Evolutionary conservation across 2,797 vertebrate species (phyloP).

Genomic region (Pseudomugil tenellus): DNA sequence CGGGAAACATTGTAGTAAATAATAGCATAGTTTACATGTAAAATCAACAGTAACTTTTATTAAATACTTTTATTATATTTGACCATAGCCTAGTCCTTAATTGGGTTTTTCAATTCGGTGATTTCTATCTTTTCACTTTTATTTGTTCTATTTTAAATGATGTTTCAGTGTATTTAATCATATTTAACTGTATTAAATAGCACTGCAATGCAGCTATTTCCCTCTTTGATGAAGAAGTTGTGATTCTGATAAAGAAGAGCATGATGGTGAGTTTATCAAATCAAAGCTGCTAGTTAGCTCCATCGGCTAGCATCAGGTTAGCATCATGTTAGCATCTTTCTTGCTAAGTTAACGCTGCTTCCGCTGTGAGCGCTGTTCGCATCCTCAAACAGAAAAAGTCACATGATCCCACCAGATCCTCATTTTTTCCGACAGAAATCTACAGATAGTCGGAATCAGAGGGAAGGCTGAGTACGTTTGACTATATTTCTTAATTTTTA

Average conservation of each 20-base stretch:
- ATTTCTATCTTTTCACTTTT: too few relatives aligned
- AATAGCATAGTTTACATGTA: too few relatives aligned
- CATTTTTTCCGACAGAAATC: conserved; percentile 17
- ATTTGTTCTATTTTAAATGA: too few relatives aligned
- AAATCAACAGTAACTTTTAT: too few relatives aligned
- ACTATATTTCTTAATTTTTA: not conserved
- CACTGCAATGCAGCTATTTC: not conserved
- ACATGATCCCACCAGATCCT: conserved; percentile 46
- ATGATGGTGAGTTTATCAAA: too few relatives aligned
- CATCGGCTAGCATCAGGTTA: not conserved
- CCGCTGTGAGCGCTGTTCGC: conserved; percentile 7
- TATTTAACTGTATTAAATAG: not conserved
- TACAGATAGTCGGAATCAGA: not conserved
- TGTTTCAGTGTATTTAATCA: not conserved
- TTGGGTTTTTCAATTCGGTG: too few relatives aligned
- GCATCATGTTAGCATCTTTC: too few relatives aligned
- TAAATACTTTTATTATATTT: too few relatives aligned
- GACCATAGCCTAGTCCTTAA: too few relatives aligned
- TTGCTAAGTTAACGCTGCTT: conserved; percentile 5
- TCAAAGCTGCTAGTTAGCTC: not conserved
- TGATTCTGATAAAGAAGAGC: not conserved
- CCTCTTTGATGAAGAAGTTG: not conserved
- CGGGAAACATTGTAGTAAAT: not conserved
- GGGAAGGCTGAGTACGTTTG: not conserved
- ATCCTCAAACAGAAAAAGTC: conserved; percentile 20